Evolutionary conservation across 1,140 invertebrate genomes (phyloP).

Genomic region (Diplogasteroides magnus): DNA sequence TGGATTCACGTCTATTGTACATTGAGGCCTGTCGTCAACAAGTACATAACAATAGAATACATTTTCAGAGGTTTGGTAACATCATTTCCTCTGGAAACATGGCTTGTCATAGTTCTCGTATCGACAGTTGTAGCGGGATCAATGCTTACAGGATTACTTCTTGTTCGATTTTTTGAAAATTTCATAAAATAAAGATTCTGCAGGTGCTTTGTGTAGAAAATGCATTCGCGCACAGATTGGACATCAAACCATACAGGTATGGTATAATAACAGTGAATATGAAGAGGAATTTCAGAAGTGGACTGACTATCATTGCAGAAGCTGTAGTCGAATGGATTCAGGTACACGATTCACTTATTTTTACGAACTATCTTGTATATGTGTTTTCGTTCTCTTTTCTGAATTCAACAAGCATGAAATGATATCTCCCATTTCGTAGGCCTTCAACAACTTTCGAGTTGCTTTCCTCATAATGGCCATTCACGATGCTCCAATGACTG

Average conservation of each 20-base stretch:
- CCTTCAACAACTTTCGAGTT: slow-evolving; percentile 53
- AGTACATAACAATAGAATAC: not conserved
- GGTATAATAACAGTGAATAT: too few relatives aligned
- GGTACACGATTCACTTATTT: slow-evolving; percentile 3
- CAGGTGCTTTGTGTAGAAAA: slow-evolving; percentile 52
- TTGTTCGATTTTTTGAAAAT: slow-evolving; percentile 29
- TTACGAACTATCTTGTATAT: not conserved
- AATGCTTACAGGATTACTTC: slow-evolving; percentile 44
- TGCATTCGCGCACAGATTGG: slow-evolving; percentile 43
- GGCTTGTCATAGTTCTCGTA: slow-evolving; percentile 47
- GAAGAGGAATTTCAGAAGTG: too few relatives aligned
- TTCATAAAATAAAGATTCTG: slow-evolving; percentile 15
- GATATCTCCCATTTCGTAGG: slow-evolving; percentile 10
- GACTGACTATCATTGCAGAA: slow-evolving; percentile 43
- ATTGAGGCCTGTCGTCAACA: not conserved
- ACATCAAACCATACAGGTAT: slow-evolving; percentile 39
- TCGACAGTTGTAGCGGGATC: slow-evolving; percentile 39
- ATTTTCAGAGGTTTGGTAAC: slow-evolving; percentile 39
- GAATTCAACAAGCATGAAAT: too few relatives aligned
- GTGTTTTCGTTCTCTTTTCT: too few relatives aligned
- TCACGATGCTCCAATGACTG: slow-evolving; percentile 49
- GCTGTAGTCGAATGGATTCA: slow-evolving; percentile 51
- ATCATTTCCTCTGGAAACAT: slow-evolving; percentile 47
- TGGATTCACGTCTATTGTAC: slow-evolving; percentile 49
- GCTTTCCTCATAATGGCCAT: slow-evolving; percentile 47